A percentile compares a stretch with the other conserved stretches of the same genome.
These are phyloP conservation scores for Virgularia gustaviana DNA, from an alignment of 92 coral and sea anemone species.

Conservation along the genomic window DNA sequence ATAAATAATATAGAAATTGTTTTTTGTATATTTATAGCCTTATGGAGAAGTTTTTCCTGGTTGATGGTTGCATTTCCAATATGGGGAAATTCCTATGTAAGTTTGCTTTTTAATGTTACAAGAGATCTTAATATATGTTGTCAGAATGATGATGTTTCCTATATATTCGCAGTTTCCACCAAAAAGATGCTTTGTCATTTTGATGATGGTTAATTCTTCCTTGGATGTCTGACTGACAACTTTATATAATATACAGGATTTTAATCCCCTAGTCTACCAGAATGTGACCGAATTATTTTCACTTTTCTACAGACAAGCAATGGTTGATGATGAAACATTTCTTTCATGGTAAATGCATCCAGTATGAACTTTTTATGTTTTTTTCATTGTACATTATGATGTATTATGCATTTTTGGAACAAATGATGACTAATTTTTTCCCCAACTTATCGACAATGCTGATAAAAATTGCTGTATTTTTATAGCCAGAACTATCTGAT, in stretches of 20 bases:
- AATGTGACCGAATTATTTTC: too few relatives aligned
- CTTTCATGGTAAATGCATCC: too few relatives aligned
- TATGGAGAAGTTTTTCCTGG: not conserved
- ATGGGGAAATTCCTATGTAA: not conserved
- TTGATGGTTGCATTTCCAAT: not conserved
- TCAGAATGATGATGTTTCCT: slow-evolving; percentile 43
- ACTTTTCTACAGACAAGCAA: too few relatives aligned
- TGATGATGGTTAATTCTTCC: slow-evolving; percentile 40
- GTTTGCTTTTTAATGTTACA: too few relatives aligned
- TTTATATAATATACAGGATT: too few relatives aligned
- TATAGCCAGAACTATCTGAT: slow-evolving; percentile 37
- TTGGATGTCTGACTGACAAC: slow-evolving; percentile 43
- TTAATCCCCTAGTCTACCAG: too few relatives aligned
- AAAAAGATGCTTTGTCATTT: slow-evolving; percentile 43
- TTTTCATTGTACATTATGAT: too few relatives aligned
- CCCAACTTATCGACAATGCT: slow-evolving; percentile 42
- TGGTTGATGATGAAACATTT: too few relatives aligned
- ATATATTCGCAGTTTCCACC: slow-evolving; percentile 47
- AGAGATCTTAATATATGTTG: not conserved
- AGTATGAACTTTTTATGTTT: too few relatives aligned
- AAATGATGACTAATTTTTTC: slow-evolving; percentile 39
- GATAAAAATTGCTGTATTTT: slow-evolving; percentile 17
- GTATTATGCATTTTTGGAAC: slow-evolving; percentile 16
- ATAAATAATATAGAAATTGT: not conserved
- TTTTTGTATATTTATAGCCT: not conserved